These are phyloP conservation scores for Neogale vison DNA, from an alignment of 2,113 vertebrate genomes.

Conservation along the genomic window DNA sequence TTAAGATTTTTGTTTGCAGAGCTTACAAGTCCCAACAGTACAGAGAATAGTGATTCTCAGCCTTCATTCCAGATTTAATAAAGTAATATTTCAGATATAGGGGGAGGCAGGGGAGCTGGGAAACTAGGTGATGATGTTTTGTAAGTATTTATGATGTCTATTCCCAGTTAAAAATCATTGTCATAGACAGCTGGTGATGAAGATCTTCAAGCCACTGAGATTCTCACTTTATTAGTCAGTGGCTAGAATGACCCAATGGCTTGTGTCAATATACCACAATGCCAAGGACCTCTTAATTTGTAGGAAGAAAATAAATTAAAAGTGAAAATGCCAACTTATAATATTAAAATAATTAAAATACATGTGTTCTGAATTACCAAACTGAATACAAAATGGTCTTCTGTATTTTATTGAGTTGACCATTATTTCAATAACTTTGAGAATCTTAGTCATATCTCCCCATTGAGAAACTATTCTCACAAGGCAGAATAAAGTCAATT, in stretches of 20 bases:
- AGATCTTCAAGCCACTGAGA: background rate
- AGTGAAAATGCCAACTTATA: background rate
- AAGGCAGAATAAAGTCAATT: background rate
- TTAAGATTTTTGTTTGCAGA: background rate
- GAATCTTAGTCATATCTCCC: background rate
- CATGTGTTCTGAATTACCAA: background rate
- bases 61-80: background rate
- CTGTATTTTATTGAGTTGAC: background rate
- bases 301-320: background rate
- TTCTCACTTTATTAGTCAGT: background rate
- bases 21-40: background rate
- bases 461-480: background rate
- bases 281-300: background rate
- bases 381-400: background rate
- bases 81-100: background rate
- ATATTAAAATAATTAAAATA: conserved; percentile 31
- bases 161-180: background rate
- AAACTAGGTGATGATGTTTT: background rate
- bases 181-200: background rate
- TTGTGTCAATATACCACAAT: background rate
- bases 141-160: background rate
- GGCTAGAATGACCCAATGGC: background rate
- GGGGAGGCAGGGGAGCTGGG: background rate
- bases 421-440: conserved; percentile 25
- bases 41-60: background rate